A percentile compares a stretch with the other conserved stretches of the same genome.
Conservation (phyloP, 2,113 vertebrate species). For the Sinocyclocheilus anophthalmus region DNA sequence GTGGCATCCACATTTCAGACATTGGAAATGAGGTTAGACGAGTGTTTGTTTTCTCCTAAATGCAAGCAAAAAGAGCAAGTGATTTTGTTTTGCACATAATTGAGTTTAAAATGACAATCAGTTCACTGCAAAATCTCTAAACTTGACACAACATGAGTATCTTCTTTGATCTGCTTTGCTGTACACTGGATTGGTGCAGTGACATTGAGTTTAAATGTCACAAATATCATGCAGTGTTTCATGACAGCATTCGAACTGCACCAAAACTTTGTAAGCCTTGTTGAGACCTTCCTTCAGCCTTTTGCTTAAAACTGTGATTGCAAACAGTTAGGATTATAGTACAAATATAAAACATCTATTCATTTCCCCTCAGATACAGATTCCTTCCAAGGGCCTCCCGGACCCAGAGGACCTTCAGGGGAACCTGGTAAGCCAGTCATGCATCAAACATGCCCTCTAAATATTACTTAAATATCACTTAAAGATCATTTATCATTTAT, state of each 20-base stretch:
- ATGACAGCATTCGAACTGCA: not conserved
- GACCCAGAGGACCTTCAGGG: constrained; percentile 36
- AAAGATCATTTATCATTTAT: not conserved
- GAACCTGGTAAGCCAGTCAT: constrained; percentile 60
- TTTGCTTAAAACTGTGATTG: not conserved
- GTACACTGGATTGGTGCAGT: not conserved
- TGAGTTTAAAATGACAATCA: not conserved
- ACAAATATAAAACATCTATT: not conserved
- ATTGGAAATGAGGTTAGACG: constrained; percentile 57
- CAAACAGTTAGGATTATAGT: not conserved
- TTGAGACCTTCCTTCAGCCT: not conserved
- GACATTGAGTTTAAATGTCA: not conserved
- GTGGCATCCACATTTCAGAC: constrained; percentile 16
- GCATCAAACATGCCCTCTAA: not conserved
- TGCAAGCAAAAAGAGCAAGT: not conserved
- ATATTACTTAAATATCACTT: not conserved
- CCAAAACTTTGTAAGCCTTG: constrained; percentile 2
- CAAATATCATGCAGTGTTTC: not conserved
- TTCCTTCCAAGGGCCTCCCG: not conserved
- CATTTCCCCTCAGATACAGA: constrained; percentile 26
- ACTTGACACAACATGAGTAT: not conserved
- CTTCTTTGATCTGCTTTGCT: not conserved
- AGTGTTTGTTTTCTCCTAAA: constrained; percentile 18
- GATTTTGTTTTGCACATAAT: not conserved
- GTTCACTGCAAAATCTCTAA: not conserved